Base-by-base conservation (phyloP, 2,113 vertebrate genomes). In the Odocoileus hemionus region DNA sequence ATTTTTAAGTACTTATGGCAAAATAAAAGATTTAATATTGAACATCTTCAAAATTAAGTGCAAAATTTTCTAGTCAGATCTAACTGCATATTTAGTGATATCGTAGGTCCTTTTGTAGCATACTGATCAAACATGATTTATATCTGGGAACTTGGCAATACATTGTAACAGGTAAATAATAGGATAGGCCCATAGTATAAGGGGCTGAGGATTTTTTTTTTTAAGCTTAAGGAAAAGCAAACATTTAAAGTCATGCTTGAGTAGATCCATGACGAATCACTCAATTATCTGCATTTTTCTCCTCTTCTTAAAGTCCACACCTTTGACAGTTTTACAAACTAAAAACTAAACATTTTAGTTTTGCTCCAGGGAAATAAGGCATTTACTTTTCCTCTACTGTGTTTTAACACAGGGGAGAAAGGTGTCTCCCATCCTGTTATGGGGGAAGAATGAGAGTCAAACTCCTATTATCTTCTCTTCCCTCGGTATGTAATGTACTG, bases 341-440 rank as follows among this genome's bases (percentile, higher is more conserved):
- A 78, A 74, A 94, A 95, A 58, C 82, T 84, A 87, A 96, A 70
- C 85, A 91, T 97, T 95, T 97, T 85, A 82, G 15, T 58, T 97
- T 97, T 92, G 76, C 74, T 97, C 33, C 64, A 52, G 64, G 92
- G 83, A 87, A 92, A 54, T 90, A 60, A 88, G 64, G 84, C 76
- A 4, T 76, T 87, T 54, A 70, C 33, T 64, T 97, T 94, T 74
- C 47, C 47, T 80, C 52, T 84, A 23, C 57, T 84, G 61, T 58
- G 67, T 94, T 92, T 96, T 84, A 97, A 86, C 87, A 90, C 50
- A 61, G 83, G 91, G 87, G 58, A 80, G 84, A 82, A 87, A 95
- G 19, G 57, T 54, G 26, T 36, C 70, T 89, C 47, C 60, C 6
- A 47, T 78, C 50, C 45, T 91, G 50, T n/a, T 57, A 21, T 16